Evolutionary conservation across 2,113 vertebrate species (phyloP).

Genomic region (Neogobius melanostomus): DNA sequence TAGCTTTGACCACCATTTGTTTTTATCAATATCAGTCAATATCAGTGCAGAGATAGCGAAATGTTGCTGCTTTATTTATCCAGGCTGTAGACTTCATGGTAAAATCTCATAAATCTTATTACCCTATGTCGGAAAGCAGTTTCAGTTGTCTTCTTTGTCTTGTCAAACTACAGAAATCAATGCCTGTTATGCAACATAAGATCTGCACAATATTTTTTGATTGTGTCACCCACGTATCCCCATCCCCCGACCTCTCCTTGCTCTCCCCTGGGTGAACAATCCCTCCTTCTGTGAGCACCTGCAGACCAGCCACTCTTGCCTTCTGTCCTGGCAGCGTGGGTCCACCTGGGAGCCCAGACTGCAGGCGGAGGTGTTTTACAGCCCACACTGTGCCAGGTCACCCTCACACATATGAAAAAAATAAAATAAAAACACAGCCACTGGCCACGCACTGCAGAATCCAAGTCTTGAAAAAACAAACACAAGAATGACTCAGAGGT

Average conservation of each 20-base stretch:
- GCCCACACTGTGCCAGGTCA: slow-evolving; percentile 51
- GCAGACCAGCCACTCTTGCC: slow-evolving; percentile 28
- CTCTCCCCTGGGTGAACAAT: slow-evolving; percentile 51
- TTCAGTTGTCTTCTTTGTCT: too few species aligned
- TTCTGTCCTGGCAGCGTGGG: slow-evolving; percentile 37
- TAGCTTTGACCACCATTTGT: neutral
- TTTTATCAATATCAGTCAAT: too few species aligned
- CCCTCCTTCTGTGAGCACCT: slow-evolving; percentile 64
- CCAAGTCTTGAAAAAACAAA: slow-evolving; percentile 35
- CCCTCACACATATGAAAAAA: slow-evolving; percentile 27
- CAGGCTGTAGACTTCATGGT: too few species aligned
- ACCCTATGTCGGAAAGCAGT: too few species aligned
- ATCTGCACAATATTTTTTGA: neutral
- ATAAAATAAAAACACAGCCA: slow-evolving; percentile 20
- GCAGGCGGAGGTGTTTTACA: slow-evolving; percentile 56
- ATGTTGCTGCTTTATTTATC: too few species aligned
- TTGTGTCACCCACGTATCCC: neutral
- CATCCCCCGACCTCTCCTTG: slow-evolving; percentile 6
- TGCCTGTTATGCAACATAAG: neutral
- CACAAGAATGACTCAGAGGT: slow-evolving; percentile 30
- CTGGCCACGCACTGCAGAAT: slow-evolving; percentile 40
- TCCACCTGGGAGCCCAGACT: slow-evolving; percentile 60
- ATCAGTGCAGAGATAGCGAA: too few species aligned
- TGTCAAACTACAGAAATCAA: neutral
- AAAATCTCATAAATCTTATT: too few species aligned